Percentiles rank a stretch among this genome's conserved stretches.
phyloP scores from a whole-genome alignment of 2,113 vertebrate genomes.

The Tympanuchus pallidicinctus region DNA sequence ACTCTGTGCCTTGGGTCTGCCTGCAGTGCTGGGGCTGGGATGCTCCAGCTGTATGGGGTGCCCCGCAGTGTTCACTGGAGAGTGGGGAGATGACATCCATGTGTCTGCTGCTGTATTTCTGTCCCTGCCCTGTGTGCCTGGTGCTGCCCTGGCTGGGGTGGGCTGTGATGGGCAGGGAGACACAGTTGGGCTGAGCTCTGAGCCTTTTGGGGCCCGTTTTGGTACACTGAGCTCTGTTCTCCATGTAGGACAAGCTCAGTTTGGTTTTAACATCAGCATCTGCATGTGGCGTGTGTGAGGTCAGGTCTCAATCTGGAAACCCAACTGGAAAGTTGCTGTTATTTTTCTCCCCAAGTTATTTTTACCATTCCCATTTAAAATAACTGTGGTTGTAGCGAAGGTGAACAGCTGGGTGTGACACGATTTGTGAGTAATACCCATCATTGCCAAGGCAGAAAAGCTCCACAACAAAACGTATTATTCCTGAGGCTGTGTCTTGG shows the following conservation, averaged over 20 bases:
- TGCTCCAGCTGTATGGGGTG: too few species aligned
- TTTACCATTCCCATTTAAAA: constrained; percentile 32
- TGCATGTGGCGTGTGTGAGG: not conserved
- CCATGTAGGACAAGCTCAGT: not conserved
- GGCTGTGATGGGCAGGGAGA: not conserved
- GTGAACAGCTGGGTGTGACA: constrained; percentile 17
- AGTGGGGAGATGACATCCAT: not conserved
- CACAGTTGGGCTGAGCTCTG: not conserved
- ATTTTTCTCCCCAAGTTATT: constrained; percentile 26
- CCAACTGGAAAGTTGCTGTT: not conserved
- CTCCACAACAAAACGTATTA: not conserved
- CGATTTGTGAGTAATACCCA: not conserved
- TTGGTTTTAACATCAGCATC: constrained; percentile 25
- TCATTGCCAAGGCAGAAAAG: not conserved
- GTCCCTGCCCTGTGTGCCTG: accelerated
- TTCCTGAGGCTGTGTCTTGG: not conserved
- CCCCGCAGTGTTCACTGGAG: too few species aligned
- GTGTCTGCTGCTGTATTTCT: not conserved
- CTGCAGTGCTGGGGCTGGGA: not conserved
- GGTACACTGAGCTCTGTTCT: not conserved
- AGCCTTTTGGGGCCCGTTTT: not conserved
- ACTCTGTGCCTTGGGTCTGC: constrained; percentile 47
- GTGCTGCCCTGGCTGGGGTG: not conserved
- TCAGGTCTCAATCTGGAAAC: not conserved
- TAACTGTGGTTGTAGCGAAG: constrained; percentile 26